phyloP scores from a whole-genome alignment of 2,113 vertebrate species.

The Crotalus viridis region DNA sequence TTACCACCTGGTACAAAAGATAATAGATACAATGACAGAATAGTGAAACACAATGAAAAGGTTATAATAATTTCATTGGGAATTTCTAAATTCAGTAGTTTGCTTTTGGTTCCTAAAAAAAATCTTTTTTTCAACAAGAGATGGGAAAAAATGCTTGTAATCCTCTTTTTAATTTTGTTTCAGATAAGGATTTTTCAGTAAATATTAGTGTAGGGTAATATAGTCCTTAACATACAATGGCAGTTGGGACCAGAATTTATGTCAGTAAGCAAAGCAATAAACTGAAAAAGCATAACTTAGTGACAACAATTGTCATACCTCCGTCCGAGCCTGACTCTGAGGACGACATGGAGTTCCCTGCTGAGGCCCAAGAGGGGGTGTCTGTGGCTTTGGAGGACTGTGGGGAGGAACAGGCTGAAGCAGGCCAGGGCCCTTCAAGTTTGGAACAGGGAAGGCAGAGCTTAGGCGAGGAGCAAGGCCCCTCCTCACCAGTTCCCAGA shows the following conservation, averaged over 20 bases:
- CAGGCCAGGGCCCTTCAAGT: too few species aligned
- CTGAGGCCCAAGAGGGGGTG: too few species aligned
- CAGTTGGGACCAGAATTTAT: not conserved
- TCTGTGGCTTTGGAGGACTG: too few species aligned
- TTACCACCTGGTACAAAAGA: not conserved
- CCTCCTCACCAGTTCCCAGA: too few species aligned
- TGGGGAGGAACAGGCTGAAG: too few species aligned
- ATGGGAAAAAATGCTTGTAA: not conserved
- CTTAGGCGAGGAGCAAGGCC: too few species aligned
- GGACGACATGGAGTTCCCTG: too few species aligned
- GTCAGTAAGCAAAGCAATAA: not conserved
- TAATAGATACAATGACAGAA: not conserved
- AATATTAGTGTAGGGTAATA: not conserved
- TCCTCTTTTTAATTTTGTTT: not conserved
- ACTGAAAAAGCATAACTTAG: not conserved
- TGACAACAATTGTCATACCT: not conserved
- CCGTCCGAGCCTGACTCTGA: too few species aligned
- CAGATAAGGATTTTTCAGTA: not conserved
- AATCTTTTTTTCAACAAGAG: not conserved
- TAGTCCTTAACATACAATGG: not conserved
- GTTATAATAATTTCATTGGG: not conserved
- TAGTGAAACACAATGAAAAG: not conserved
- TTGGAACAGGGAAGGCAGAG: too few species aligned
- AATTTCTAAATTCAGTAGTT: not conserved
- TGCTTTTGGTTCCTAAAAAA: not conserved